phyloP scores from a whole-genome alignment of 2,888 invertebrate species.

The Netelia fuscicornis region DNA sequence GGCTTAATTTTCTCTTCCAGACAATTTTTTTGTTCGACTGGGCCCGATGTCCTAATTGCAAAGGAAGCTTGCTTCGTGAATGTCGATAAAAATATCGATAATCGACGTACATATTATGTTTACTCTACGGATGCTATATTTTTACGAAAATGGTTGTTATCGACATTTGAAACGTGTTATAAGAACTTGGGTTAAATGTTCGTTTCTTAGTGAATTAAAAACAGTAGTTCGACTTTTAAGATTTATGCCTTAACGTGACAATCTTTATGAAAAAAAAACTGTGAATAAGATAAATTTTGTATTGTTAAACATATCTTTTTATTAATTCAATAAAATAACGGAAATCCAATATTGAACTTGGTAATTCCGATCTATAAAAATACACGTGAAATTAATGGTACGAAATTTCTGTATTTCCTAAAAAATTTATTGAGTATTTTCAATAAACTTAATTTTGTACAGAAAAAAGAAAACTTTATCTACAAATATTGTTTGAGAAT shows the following conservation, averaged over 20 bases:
- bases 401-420: not conserved
- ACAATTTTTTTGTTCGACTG: slow-evolving; percentile 86
- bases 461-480: slow-evolving; percentile 16
- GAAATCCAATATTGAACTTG: not conserved
- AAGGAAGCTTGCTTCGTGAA: slow-evolving; percentile 72
- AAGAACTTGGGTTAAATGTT: not conserved
- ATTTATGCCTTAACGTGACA: not conserved
- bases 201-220: not conserved
- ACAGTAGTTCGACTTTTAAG: not conserved
- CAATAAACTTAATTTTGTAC: slow-evolving; percentile 35
- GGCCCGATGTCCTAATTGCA: slow-evolving; percentile 85
- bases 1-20: slow-evolving; percentile 78
- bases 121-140: no score
- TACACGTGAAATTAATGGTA: slow-evolving; percentile 12
- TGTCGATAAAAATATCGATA: slow-evolving; percentile 36
- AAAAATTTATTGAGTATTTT: slow-evolving; percentile 18
- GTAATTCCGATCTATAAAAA: not conserved
- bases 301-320: not conserved
- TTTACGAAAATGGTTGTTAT: not conserved
- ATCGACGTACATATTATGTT: no score
- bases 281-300: not conserved
- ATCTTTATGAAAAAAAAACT: not conserved
- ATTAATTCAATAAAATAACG: not conserved
- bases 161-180: not conserved
- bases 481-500: not conserved